phyloP scores from a whole-genome alignment of 2,113 vertebrate species.

The Boleophthalmus pectinirostris region DNA sequence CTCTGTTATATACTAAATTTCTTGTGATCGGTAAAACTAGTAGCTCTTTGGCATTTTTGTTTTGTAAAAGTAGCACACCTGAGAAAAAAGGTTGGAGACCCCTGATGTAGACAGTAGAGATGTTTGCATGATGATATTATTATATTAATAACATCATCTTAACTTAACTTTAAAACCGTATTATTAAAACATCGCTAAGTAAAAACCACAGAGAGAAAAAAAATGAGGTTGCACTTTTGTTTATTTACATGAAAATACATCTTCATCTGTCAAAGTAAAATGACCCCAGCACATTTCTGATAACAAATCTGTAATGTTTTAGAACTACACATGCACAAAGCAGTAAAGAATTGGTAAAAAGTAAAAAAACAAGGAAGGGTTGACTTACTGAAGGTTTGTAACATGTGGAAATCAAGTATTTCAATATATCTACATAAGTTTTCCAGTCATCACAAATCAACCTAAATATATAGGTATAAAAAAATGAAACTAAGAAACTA shows the following conservation, averaged over 20 bases:
- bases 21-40: too few species aligned
- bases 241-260: slow-evolving; percentile 74
- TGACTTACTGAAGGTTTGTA: neutral
- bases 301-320: slow-evolving; percentile 32
- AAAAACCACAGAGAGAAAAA: neutral
- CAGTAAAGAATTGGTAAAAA: slow-evolving; percentile 2
- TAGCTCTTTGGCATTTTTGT: too few species aligned
- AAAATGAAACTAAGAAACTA: too few species aligned
- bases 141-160: too few species aligned
- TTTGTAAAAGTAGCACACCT: too few species aligned
- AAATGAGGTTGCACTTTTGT: slow-evolving; percentile 41
- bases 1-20: too few species aligned
- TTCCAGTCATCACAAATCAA: neutral
- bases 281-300: slow-evolving; percentile 25
- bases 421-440: neutral
- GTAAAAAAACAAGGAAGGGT: neutral
- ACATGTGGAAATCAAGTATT: neutral
- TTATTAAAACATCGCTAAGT: too few species aligned
- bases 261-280: slow-evolving; percentile 54
- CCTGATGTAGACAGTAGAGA: too few species aligned
- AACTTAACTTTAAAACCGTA: too few species aligned
- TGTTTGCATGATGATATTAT: too few species aligned
- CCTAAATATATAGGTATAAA: neutral
- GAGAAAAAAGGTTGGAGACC: too few species aligned
- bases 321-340: slow-evolving; percentile 40